Conservation (phyloP, 2,113 vertebrate genomes). For the Electrona antarctica region DNA sequence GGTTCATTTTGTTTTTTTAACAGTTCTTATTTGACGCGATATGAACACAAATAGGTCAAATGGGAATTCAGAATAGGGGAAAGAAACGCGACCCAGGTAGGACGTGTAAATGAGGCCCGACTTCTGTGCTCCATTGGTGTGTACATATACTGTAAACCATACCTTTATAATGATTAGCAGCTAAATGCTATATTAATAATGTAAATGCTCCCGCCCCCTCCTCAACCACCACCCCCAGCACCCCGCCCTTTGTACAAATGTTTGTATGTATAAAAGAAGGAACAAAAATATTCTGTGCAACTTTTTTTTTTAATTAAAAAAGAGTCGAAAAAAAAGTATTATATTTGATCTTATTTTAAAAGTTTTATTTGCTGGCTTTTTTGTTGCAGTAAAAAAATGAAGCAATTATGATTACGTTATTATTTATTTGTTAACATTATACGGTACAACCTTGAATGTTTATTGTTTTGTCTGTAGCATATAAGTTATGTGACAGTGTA, state of each 20-base stretch:
- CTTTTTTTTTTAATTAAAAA: slow-evolving; percentile 75
- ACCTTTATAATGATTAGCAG: slow-evolving; percentile 84
- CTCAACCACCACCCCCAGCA: no score
- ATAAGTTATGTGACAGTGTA: slow-evolving; percentile 86
- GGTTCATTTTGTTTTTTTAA: no score
- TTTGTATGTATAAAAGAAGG: slow-evolving; percentile 82
- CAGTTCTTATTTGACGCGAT: no score
- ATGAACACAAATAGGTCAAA: no score
- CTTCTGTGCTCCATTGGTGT: slow-evolving; percentile 55
- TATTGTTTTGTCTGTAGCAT: slow-evolving; percentile 75
- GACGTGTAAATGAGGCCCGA: no score
- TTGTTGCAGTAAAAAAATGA: slow-evolving; percentile 72
- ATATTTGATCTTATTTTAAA: slow-evolving; percentile 81
- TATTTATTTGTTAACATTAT: slow-evolving; percentile 96
- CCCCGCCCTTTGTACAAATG: slow-evolving; percentile 84
- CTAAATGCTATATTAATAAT: slow-evolving; percentile 79
- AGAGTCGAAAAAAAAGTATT: slow-evolving; percentile 76
- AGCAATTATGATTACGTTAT: slow-evolving; percentile 82
- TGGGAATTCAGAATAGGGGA: no score
- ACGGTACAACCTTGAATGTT: slow-evolving; percentile 66
- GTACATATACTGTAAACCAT: slow-evolving; percentile 92
- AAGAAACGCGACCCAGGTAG: no score
- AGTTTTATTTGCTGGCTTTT: slow-evolving; percentile 73
- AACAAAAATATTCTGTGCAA: slow-evolving; percentile 74
- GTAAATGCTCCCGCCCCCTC: slow-evolving; percentile 83